Base-by-base conservation (phyloP, 1,140 invertebrate species). In the Panulirus ornatus region DNA sequence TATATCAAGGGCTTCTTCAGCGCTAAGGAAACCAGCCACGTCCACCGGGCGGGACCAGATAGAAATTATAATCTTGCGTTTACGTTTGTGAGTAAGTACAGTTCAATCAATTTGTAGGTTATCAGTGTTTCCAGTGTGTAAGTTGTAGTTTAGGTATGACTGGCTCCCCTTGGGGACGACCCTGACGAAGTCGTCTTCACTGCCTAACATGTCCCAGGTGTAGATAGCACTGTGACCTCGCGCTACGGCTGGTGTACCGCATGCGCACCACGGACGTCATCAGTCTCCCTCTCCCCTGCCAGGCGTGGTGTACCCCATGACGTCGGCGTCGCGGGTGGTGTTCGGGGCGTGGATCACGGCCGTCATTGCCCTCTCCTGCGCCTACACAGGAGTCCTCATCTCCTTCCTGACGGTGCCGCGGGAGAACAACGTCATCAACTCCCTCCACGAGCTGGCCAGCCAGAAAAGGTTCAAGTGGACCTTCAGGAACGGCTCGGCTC, bases 361-460 rank as follows among this genome's bases (percentile, higher is more conserved):
- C 11, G 54, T 63, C 6, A 63, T 82, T 19, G 79, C 79, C 30
- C 44, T 82, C 79, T 54, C 79, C 38, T 82, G 79, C 79, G 44
- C 79, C 30, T 82, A 82, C 79, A 75, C 93, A 2, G 93, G 88
- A 1, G 90, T 92, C 42, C 91, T 93, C 22, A 93, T 93, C 22
- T 93, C 93, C 19, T 93, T 91, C 73, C 90, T 93, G 27, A 92
- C 92, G 1, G 88, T 91, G 63, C 93, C 92, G 22, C 92, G 91
- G 47, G 30, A 22, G 30, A 54, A 92, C 5, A 91, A 92, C 42
- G 8, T 90, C 6, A 85, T 93, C 22, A 83, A 93, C 40, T 88
- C 71, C 54, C 82, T 93, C 11, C 91, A 93, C 81, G 91, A 92
- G 30, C 84, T 93, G 16, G 40, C 88, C 0, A 63, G 58, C 1